A percentile compares a stretch with the other conserved stretches of the same genome.
phyloP scores from a whole-genome alignment of 64 coral and sea anemone genomes.

The Anthopleura sola region DNA sequence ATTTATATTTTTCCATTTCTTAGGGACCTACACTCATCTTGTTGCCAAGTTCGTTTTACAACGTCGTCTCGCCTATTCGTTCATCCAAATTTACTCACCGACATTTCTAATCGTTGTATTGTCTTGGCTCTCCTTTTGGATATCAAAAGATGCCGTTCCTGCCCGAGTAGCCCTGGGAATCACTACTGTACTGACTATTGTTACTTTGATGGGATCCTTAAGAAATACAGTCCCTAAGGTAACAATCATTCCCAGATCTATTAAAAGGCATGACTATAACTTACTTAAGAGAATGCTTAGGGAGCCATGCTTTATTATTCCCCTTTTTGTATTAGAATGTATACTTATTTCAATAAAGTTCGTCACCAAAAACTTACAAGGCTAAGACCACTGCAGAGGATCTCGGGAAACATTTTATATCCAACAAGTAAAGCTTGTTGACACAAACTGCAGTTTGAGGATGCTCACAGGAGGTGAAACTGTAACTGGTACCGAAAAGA shows the following conservation, averaged over 20 bases:
- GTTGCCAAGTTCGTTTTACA: constrained; percentile 87
- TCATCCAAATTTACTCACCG: constrained; percentile 91
- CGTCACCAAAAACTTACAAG: too few species aligned
- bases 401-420: too few species aligned
- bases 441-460: too few species aligned
- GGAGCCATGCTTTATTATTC: too few species aligned
- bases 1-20: background rate
- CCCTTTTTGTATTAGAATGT: too few species aligned
- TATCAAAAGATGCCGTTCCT: constrained; percentile 82
- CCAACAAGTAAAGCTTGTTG: too few species aligned
- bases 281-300: too few species aligned
- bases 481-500: too few species aligned
- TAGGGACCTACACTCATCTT: constrained; percentile 76
- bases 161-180: constrained; percentile 85
- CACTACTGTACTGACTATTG: constrained; percentile 87
- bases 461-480: too few species aligned
- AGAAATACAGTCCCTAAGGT: constrained; percentile 91
- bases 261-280: too few species aligned
- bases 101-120: constrained; percentile 80
- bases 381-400: too few species aligned
- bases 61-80: constrained; percentile 76
- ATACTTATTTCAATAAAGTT: too few species aligned
- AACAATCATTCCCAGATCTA: background rate
- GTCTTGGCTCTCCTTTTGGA: constrained; percentile 96
- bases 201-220: constrained; percentile 87